Conservation (phyloP, 2,113 vertebrate species). For the Panurus biarmicus region DNA sequence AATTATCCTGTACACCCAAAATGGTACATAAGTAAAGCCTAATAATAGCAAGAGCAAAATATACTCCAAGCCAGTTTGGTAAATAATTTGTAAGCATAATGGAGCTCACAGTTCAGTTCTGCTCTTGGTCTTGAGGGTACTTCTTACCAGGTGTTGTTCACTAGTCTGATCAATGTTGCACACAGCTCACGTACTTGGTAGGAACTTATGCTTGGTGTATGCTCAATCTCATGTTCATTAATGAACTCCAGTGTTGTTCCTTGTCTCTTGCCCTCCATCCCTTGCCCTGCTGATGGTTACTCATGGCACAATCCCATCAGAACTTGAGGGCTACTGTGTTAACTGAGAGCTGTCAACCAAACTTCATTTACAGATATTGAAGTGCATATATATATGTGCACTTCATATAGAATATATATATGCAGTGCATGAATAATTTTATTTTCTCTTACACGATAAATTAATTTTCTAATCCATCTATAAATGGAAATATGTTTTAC, state of each 20-base stretch:
- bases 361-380: neutral
- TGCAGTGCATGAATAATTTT: neutral
- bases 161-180: neutral
- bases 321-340: fast-evolving
- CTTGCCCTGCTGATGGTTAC: neutral
- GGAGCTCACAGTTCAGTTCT: neutral
- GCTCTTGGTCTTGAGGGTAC: neutral
- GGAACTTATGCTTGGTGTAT: neutral
- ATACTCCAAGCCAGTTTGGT: neutral
- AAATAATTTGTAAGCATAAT: neutral
- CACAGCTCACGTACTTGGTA: neutral
- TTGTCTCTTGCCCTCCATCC: neutral
- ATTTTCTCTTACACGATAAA: neutral
- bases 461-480: neutral
- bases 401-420: neutral
- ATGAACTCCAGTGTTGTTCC: neutral
- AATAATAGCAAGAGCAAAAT: neutral
- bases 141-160: neutral
- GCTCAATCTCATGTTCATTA: neutral
- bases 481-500: neutral
- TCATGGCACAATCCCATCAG: neutral
- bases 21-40: neutral
- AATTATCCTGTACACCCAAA: neutral
- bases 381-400: neutral
- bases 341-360: neutral